Base-by-base conservation (phyloP, 2,113 vertebrate genomes). In the Perccottus glenii region DNA sequence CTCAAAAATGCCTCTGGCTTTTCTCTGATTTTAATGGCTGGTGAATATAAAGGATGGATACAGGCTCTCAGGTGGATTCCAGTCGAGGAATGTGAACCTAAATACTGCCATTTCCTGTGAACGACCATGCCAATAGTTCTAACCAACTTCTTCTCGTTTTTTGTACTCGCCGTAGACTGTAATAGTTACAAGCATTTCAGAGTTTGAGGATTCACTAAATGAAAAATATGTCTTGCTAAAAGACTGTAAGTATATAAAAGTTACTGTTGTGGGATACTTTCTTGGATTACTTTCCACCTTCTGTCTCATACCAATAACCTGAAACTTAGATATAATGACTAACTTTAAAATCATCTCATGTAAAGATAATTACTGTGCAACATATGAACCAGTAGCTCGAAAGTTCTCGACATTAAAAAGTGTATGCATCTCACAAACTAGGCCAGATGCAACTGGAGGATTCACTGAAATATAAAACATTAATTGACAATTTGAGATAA, bases 11-110 rank as follows among this genome's bases (percentile, higher is more conserved):
- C 69, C 69, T 80, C 75, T 80, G 78, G 80, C 64, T 82, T 85
- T 77, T 86, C 85, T 67, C 48, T 75, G 67, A 77, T 71, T 82
- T 83, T 84, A 82, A 83, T 77, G 58, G 67, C 69, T 75, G 51
- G 53, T 55, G 78, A 79, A 65, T 60, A 78, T 85, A 81, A 85
- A 73, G 74, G 50, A 85, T 85, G 77, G 64, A 71, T 80, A 76
- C 46, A 60, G 73, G 64, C 70, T 82, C 77, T 72, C 57, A 56
- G 81, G 62, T 84, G 60, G 70, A 72, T 74, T 84, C 63, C 74
- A 80, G 70, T 67, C 14, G 11, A 67, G 71, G 79, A 87, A 87
- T 81, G 75, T 78, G 76, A 77, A 79, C 62, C 73, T 60, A 69
- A 83, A 68, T 65, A 61, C 83, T 78, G 74, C 73, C 52, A 33